Percentiles rank a stretch among this genome's conserved stretches.
Conservation (phyloP, 2,113 vertebrate species). For the Stegastes partitus region DNA sequence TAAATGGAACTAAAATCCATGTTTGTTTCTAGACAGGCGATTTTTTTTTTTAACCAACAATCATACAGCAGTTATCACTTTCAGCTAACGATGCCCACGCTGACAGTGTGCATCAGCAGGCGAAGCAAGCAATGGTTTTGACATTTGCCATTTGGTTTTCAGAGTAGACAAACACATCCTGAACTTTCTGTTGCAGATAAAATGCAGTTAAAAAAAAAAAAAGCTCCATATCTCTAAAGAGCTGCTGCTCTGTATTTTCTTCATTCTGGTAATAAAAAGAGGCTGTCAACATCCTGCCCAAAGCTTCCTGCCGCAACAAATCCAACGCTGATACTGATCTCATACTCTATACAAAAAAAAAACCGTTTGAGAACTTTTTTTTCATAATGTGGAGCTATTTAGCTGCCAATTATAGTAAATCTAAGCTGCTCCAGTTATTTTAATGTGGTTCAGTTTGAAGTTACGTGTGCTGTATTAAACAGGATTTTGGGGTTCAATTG, state of each 20-base stretch:
- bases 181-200: slow-evolving; percentile 11
- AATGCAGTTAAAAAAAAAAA: not conserved
- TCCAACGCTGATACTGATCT: slow-evolving; percentile 9
- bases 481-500: not conserved
- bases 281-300: not conserved
- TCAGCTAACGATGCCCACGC: not conserved
- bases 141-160: slow-evolving; percentile 2
- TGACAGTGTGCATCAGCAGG: not conserved
- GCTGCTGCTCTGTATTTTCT: slow-evolving; percentile 16
- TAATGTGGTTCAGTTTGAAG: not conserved
- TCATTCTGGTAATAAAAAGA: slow-evolving; percentile 6
- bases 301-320: not conserved
- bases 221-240: not conserved
- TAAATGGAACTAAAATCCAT: too few species aligned
- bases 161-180: slow-evolving; percentile 10
- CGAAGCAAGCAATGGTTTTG: not conserved
- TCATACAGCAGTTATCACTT: not conserved
- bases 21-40: too few species aligned
- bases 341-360: slow-evolving; percentile 4
- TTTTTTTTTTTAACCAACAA: not conserved
- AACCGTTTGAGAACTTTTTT: slow-evolving; percentile 2
- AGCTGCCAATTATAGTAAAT: slow-evolving; percentile 2
- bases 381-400: slow-evolving; percentile 6
- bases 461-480: not conserved
- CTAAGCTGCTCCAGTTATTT: not conserved